These are phyloP conservation scores for Paramuricea clavata DNA, from an alignment of 92 coral and sea anemone species.

Conservation along the genomic window DNA sequence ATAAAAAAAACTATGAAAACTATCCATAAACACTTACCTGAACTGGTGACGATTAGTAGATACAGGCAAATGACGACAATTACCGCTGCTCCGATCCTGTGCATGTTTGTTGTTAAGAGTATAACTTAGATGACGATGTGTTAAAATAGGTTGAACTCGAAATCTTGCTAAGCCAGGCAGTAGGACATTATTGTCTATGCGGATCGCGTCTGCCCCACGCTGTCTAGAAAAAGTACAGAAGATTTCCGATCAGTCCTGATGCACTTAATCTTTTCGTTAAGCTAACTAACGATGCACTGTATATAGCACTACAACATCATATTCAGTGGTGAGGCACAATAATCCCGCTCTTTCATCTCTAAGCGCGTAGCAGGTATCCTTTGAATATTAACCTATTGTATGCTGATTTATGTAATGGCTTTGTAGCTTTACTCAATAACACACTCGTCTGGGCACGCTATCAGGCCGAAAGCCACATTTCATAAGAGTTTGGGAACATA, in stretches of 20 bases:
- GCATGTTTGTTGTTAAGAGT: not conserved
- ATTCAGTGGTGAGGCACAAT: not conserved
- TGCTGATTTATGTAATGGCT: constrained; percentile 2
- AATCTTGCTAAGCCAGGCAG: constrained; percentile 9
- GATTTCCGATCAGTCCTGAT: not conserved
- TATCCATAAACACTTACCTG: not conserved
- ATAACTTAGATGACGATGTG: not conserved
- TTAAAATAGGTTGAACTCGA: not conserved
- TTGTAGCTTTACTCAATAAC: not conserved
- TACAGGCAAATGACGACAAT: not conserved
- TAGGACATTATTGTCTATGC: constrained; percentile 1
- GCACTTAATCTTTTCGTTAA: not conserved
- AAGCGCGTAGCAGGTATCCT: not conserved
- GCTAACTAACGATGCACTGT: not conserved
- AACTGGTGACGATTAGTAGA: not conserved
- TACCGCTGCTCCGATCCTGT: not conserved
- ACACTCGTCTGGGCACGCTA: constrained; percentile 24
- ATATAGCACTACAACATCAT: not conserved
- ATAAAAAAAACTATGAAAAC: not conserved
- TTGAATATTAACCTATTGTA: constrained; percentile 21
- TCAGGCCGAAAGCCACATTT: not conserved
- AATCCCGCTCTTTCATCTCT: not conserved
- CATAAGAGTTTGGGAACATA: not conserved
- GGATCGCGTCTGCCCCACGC: constrained; percentile 19
- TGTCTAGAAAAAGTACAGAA: not conserved